These are phyloP conservation scores for Petroica traversi DNA, from an alignment of 2,113 vertebrate genomes.

Conservation along the genomic window DNA sequence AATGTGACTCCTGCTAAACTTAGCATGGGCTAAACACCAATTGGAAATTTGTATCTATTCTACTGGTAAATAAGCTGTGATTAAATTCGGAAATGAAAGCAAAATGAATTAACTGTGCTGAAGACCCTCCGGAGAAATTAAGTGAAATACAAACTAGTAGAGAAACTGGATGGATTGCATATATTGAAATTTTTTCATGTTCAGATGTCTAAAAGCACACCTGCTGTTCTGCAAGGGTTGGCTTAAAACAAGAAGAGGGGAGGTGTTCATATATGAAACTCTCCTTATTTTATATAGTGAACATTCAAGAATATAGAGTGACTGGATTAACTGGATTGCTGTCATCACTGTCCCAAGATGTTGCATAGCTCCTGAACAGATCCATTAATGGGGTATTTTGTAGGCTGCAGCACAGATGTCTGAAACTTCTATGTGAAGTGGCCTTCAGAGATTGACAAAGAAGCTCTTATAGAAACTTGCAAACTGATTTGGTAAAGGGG, in stretches of 20 bases:
- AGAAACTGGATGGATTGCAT: not conserved
- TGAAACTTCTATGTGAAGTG: not conserved
- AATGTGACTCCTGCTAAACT: not conserved
- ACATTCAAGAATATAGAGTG: not conserved
- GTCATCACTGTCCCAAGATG: not conserved
- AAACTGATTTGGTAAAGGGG: not conserved
- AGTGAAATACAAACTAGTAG: not conserved
- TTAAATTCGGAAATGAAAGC: not conserved
- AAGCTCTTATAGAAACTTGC: not conserved
- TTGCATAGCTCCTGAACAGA: not conserved
- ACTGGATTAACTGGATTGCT: not conserved
- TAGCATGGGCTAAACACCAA: not conserved
- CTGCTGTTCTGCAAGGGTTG: not conserved
- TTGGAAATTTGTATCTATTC: not conserved
- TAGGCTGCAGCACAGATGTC: slow-evolving; percentile 15
- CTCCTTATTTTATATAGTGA: not conserved
- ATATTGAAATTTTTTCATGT: not conserved
- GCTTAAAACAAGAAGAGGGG: not conserved
- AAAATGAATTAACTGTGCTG: not conserved
- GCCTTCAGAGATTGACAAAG: not conserved
- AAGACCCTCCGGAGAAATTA: not conserved
- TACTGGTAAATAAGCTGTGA: not conserved
- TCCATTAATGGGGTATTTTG: not conserved
- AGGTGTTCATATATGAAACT: not conserved
- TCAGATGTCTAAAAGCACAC: not conserved